These are phyloP conservation scores for Hydropsyche tenuis DNA, from an alignment of 1,140 invertebrate genomes.

Conservation along the genomic window DNA sequence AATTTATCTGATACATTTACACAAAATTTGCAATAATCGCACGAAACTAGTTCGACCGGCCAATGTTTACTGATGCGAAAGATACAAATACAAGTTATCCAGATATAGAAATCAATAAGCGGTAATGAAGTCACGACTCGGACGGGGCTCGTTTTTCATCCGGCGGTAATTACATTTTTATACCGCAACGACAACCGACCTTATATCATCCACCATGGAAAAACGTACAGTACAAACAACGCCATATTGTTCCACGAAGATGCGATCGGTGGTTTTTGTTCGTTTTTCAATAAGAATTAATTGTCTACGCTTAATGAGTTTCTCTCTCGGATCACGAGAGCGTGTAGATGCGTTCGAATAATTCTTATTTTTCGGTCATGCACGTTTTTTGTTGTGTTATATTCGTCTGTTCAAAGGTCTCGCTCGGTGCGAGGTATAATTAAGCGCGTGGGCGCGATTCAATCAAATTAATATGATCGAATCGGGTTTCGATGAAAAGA, in stretches of 20 bases:
- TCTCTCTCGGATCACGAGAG: conserved; percentile 2
- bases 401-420: neutral
- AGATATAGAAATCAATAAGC: neutral
- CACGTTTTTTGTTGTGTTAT: conserved; percentile 2
- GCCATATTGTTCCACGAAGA: neutral
- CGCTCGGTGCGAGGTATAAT: conserved; percentile 17
- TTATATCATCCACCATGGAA: too few species aligned
- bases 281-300: conserved; percentile 22
- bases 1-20: too few species aligned
- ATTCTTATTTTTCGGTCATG: neutral
- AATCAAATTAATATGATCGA: conserved; percentile 41
- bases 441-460: conserved; percentile 39
- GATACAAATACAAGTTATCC: too few species aligned
- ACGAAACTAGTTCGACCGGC: neutral
- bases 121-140: conserved; percentile 11
- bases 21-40: too few species aligned
- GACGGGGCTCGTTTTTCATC: too few species aligned
- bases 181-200: too few species aligned
- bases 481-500: conserved; percentile 38
- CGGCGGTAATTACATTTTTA: too few species aligned
- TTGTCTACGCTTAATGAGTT: conserved; percentile 37
- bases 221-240: too few species aligned
- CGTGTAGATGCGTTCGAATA: neutral
- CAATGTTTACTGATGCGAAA: neutral
- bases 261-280: neutral